Conservation (phyloP, 2,888 invertebrate genomes). For the Folsomia manolachei region DNA sequence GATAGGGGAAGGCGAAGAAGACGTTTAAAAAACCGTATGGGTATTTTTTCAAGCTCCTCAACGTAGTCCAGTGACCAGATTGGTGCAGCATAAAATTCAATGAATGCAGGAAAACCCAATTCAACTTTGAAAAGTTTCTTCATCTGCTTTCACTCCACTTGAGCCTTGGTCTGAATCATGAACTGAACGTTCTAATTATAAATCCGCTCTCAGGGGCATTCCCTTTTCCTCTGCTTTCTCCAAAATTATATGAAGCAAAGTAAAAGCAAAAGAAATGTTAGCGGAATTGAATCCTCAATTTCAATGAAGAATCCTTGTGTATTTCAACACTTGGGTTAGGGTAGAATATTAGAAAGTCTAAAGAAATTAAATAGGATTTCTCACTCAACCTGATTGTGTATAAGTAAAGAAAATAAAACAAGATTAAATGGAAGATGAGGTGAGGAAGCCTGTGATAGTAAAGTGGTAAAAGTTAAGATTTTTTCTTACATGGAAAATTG, state of each 20-base stretch:
- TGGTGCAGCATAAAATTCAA: conserved; percentile 3
- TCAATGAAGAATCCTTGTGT: conserved; percentile 12
- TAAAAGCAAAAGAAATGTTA: neutral
- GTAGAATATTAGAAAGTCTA: no score
- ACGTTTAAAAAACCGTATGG: no score
- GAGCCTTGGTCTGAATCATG: conserved; percentile 6
- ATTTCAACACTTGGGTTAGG: conserved; percentile 5
- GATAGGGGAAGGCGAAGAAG: no score
- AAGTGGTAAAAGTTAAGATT: no score
- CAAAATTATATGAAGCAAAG: neutral
- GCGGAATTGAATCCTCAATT: conserved; percentile 15
- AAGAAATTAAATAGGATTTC: conserved; percentile 12
- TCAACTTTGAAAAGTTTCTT: conserved; percentile 14
- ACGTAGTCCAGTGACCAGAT: no score
- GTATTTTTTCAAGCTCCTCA: no score
- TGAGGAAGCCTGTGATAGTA: no score
- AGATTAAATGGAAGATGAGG: neutral
- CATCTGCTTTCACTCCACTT: conserved; percentile 9
- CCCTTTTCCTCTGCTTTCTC: neutral
- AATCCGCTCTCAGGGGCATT: conserved; percentile 17
- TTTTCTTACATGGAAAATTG: no score
- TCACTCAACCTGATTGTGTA: no score
- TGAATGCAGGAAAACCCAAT: conserved; percentile 7
- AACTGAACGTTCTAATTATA: conserved; percentile 19
- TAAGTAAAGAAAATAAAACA: no score